Percentiles rank a stretch among this genome's conserved stretches.
Evolutionary conservation across 2,113 vertebrate species (phyloP).

Genomic region (Sorex fumeus): DNA sequence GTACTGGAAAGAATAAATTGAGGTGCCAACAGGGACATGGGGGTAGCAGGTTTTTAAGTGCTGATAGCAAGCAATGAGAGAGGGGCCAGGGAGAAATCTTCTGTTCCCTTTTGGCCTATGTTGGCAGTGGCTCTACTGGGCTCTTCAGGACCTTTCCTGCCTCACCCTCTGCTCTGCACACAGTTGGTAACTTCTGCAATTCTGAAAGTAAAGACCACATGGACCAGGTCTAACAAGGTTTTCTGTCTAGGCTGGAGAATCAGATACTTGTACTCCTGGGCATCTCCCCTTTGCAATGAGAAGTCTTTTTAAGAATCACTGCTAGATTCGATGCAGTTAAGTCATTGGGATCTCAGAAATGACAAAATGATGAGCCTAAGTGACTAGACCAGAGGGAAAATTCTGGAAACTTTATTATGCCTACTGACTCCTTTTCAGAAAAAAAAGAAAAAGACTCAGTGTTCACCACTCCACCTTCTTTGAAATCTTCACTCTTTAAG

Average conservation of each 20-base stretch:
- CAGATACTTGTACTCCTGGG: background rate
- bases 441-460: too few relatives aligned
- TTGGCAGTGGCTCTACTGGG: background rate
- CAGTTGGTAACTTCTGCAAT: background rate
- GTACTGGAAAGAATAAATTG: background rate
- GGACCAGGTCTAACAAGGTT: background rate
- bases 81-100: background rate
- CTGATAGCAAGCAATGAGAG: background rate
- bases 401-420: background rate
- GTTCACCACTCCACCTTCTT: too few relatives aligned
- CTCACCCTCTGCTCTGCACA: background rate
- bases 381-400: background rate
- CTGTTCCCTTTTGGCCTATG: background rate
- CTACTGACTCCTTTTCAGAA: too few relatives aligned
- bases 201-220: constrained; percentile 27
- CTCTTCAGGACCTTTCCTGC: fast-evolving
- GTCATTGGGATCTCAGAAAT: background rate
- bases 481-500: too few relatives aligned
- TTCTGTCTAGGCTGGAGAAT: background rate
- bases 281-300: background rate
- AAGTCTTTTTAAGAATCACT: constrained; percentile 6
- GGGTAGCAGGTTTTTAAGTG: background rate
- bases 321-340: background rate
- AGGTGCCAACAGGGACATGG: background rate
- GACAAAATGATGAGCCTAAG: background rate